A percentile compares a stretch with the other conserved stretches of the same genome.
Conservation (phyloP, 2,888 invertebrate genomes). For the Anticlea derivata region DNA sequence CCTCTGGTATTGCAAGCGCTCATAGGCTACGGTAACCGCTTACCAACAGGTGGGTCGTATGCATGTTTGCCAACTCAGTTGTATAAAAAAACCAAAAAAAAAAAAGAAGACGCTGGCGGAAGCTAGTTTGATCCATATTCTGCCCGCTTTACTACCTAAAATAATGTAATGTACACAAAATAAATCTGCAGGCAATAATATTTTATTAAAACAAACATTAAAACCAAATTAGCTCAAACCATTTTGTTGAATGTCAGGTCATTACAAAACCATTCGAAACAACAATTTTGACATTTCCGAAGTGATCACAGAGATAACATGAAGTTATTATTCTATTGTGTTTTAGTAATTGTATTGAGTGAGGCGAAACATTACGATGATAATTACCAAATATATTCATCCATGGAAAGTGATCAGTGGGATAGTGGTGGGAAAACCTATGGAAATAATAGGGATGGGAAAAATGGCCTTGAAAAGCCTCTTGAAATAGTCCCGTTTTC, state of each 20-base stretch:
- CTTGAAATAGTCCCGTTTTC: background rate
- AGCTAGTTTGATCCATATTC: no score
- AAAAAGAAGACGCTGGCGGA: no score
- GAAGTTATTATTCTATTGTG: background rate
- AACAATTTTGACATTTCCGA: background rate
- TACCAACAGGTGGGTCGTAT: no score
- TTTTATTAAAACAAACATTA: background rate
- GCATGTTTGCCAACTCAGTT: no score
- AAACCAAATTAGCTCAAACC: constrained; percentile 3
- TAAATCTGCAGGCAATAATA: background rate
- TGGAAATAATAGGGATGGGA: background rate
- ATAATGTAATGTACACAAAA: no score
- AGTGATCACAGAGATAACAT: background rate
- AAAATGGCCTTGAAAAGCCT: background rate
- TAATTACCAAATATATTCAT: background rate
- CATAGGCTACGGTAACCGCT: no score
- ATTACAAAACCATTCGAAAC: background rate
- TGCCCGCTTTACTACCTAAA: no score
- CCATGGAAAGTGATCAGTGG: background rate
- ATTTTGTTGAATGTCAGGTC: background rate
- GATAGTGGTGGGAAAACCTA: background rate
- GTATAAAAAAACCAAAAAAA: no score
- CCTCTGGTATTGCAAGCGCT: no score
- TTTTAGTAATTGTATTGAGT: background rate
- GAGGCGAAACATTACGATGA: background rate